These are phyloP conservation scores for Brachylomia viminalis DNA, from an alignment of 2,888 invertebrate genomes.

Conservation along the genomic window DNA sequence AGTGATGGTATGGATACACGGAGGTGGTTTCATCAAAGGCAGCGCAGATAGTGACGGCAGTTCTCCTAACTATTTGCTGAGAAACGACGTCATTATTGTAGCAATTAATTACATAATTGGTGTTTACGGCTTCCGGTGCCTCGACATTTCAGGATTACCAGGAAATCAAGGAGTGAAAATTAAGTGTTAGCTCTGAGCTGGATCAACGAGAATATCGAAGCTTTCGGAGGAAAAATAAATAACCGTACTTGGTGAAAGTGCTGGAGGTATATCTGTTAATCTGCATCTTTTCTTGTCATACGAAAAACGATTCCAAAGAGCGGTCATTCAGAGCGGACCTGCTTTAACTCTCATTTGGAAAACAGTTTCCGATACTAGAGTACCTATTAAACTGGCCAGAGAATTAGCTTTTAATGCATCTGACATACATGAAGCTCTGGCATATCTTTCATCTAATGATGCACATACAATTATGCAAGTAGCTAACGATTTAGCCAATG, in stretches of 20 bases:
- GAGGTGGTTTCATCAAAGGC: slow-evolving; percentile 44
- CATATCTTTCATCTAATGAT: slow-evolving; percentile 41
- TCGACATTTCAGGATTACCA: slow-evolving; percentile 66
- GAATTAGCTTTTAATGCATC: slow-evolving; percentile 38
- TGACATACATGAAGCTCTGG: slow-evolving; percentile 41
- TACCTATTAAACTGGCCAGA: slow-evolving; percentile 38
- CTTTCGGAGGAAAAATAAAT: slow-evolving; percentile 70
- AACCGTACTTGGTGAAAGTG: slow-evolving; percentile 71
- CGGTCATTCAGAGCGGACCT: slow-evolving; percentile 55
- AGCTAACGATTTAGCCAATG: slow-evolving; percentile 14
- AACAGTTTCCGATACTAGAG: slow-evolving; percentile 14
- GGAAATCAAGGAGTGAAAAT: slow-evolving; percentile 77
- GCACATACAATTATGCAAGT: slow-evolving; percentile 20
- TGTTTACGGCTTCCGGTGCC: slow-evolving; percentile 71
- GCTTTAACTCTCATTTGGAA: slow-evolving; percentile 17
- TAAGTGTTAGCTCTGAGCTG: slow-evolving; percentile 71
- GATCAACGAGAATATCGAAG: slow-evolving; percentile 72
- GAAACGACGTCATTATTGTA: slow-evolving; percentile 51
- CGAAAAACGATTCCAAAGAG: slow-evolving; percentile 54
- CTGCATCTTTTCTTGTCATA: slow-evolving; percentile 44
- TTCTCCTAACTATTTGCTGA: slow-evolving; percentile 29
- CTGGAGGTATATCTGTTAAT: slow-evolving; percentile 66
- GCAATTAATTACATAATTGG: slow-evolving; percentile 56
- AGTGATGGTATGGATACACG: slow-evolving; percentile 58
- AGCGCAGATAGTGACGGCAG: slow-evolving; percentile 8